Conservation (phyloP, 2,888 invertebrate species). For the Megaustenia siamemsis region DNA sequence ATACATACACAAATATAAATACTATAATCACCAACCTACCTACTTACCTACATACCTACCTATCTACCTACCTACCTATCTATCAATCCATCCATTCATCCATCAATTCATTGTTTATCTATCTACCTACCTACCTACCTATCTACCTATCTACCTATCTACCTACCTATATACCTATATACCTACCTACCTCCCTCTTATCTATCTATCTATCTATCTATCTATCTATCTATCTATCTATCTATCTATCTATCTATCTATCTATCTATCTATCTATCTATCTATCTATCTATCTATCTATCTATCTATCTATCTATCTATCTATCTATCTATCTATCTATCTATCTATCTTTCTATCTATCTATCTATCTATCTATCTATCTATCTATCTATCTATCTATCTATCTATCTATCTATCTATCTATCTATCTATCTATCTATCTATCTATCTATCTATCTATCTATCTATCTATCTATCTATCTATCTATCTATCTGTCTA, state of each 20-base stretch:
- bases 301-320: slow-evolving; percentile 23
- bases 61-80: no score
- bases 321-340: slow-evolving; percentile 25
- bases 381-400: background rate
- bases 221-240: background rate
- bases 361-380: slow-evolving; percentile 9
- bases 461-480: slow-evolving; percentile 29
- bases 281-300: slow-evolving; percentile 15
- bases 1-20: no score
- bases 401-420: background rate
- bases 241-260: background rate
- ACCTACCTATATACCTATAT: no score
- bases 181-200: no score
- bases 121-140: no score
- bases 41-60: no score
- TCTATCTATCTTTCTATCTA: slow-evolving; percentile 23
- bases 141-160: no score
- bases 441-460: background rate
- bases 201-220: background rate
- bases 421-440: slow-evolving; percentile 10
- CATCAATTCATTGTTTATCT: no score
- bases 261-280: slow-evolving; percentile 15
- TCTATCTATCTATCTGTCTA: no score
- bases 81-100: no score
- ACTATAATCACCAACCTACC: no score